These are phyloP conservation scores for Mesoclemmys tuberculata DNA, from an alignment of 2,113 vertebrate genomes.

Conservation along the genomic window DNA sequence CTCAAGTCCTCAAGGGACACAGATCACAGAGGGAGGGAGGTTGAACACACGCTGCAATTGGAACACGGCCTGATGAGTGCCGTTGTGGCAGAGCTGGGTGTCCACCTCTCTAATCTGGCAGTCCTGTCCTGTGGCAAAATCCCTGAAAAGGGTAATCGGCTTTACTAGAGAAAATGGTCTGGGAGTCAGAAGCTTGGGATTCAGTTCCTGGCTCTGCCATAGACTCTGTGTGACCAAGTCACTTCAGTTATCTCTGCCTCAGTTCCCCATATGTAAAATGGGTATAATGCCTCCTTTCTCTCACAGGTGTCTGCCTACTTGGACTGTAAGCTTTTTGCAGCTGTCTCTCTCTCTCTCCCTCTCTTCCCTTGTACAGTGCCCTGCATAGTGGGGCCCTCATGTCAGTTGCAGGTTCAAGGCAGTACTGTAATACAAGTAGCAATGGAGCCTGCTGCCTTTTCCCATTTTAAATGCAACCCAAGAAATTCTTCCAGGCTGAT, in stretches of 20 bases:
- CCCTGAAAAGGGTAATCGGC: background rate
- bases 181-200: background rate
- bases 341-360: background rate
- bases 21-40: background rate
- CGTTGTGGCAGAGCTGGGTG: background rate
- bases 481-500: background rate
- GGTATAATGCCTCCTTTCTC: background rate
- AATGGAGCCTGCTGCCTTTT: background rate
- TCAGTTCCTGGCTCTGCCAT: background rate
- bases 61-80: background rate
- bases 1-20: background rate
- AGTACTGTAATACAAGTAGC: background rate
- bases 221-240: background rate
- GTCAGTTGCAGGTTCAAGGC: background rate
- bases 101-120: background rate
- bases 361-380: background rate
- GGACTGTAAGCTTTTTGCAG: background rate
- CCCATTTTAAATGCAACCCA: background rate
- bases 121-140: background rate
- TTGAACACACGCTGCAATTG: fast-evolving
- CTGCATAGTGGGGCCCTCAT: background rate
- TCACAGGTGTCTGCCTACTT: background rate
- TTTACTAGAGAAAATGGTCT: background rate
- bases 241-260: background rate
- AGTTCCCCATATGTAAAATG: background rate